These are phyloP conservation scores for Polypterus bichir DNA, from an alignment of 2,113 vertebrate species.

Conservation along the genomic window DNA sequence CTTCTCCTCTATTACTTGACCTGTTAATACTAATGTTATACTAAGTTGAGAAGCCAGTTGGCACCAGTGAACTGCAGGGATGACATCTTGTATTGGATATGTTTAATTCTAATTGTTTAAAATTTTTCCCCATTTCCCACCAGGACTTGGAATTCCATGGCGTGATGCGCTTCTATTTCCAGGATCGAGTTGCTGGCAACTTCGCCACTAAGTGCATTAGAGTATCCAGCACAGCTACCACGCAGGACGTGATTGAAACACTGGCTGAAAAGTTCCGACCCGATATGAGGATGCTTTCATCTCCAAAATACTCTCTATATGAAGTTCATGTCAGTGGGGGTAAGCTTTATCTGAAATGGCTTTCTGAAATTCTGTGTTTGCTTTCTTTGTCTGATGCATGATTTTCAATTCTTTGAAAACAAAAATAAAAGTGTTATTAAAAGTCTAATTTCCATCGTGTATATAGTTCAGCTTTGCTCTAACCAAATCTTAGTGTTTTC, in stretches of 20 bases:
- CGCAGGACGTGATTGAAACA: slow-evolving; percentile 95
- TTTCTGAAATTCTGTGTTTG: neutral
- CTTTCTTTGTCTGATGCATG: neutral
- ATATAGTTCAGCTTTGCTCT: no score
- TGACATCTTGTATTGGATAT: no score
- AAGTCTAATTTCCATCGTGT: no score
- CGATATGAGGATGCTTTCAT: slow-evolving; percentile 96
- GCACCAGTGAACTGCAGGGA: no score
- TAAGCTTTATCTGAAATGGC: slow-evolving; percentile 42
- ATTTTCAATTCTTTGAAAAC: no score
- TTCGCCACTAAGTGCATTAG: slow-evolving; percentile 96
- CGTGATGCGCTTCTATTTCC: slow-evolving; percentile 98
- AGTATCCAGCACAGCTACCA: slow-evolving; percentile 93
- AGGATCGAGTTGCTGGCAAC: slow-evolving; percentile 94
- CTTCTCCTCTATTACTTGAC: no score
- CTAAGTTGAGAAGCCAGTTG: no score
- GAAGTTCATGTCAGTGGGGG: slow-evolving; percentile 97
- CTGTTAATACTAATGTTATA: no score
- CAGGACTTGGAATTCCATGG: slow-evolving; percentile 97
- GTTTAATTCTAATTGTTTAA: no score
- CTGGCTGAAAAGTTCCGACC: slow-evolving; percentile 95
- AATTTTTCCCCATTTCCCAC: slow-evolving; percentile 4
- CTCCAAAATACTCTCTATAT: slow-evolving; percentile 88
- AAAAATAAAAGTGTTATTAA: no score
- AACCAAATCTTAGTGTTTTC: no score